phyloP scores from a whole-genome alignment of 2,113 vertebrate genomes.

The Cheirogaleus medius region DNA sequence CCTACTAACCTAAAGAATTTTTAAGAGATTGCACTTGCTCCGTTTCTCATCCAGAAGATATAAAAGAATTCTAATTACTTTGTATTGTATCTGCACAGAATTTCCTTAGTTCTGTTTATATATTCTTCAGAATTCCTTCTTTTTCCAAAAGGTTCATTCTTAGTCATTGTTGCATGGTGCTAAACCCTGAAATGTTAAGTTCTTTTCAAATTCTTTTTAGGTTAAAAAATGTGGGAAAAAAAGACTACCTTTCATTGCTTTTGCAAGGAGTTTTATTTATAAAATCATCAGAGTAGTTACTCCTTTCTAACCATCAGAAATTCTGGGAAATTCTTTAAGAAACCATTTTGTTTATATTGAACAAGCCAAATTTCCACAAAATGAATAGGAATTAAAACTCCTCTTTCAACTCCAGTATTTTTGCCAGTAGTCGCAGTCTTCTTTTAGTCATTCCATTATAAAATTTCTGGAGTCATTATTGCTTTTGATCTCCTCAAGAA shows the following conservation, averaged over 20 bases:
- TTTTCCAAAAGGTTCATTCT: background rate
- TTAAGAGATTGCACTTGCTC: background rate
- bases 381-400: background rate
- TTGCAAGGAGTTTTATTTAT: slow-evolving; percentile 9
- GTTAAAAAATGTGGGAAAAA: background rate
- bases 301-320: slow-evolving; percentile 26
- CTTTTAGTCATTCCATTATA: background rate
- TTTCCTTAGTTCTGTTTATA: background rate
- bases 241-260: slow-evolving; percentile 5
- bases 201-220: slow-evolving; percentile 11
- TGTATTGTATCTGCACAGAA: background rate
- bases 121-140: background rate
- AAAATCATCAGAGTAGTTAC: background rate
- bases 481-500: background rate
- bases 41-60: background rate
- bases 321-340: slow-evolving; percentile 37
- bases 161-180: background rate
- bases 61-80: background rate
- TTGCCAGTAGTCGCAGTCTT: background rate
- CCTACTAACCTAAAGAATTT: background rate
- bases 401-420: background rate
- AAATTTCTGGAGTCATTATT: background rate
- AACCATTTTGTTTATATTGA: slow-evolving; percentile 34
- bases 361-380: background rate
- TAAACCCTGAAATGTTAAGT: background rate